Evolutionary conservation across 1,140 invertebrate genomes (phyloP).

Genomic region (Drosophila tristis): DNA sequence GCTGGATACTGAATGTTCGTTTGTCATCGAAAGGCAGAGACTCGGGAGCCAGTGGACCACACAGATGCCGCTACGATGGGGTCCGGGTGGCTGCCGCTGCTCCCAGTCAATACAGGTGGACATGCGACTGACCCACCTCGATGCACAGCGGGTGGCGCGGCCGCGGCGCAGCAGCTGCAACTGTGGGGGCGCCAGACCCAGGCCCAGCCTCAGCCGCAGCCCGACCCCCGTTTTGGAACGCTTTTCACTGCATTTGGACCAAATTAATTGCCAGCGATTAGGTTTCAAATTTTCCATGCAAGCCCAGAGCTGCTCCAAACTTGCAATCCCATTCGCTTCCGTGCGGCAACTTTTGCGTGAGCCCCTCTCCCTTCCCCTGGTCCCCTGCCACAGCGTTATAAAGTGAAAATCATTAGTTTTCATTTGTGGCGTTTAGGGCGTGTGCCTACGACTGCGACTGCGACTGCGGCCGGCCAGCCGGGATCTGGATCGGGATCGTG

Average conservation of each 20-base stretch:
- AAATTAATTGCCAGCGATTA: slow-evolving; percentile 82
- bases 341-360: slow-evolving; percentile 74
- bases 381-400: slow-evolving; percentile 25
- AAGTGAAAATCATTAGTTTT: slow-evolving; percentile 81
- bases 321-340: slow-evolving; percentile 59
- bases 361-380: slow-evolving; percentile 4
- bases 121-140: slow-evolving; percentile 75
- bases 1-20: slow-evolving; percentile 52
- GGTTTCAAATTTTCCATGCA: slow-evolving; percentile 83
- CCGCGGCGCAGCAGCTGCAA: slow-evolving; percentile 31
- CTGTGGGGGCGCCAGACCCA: slow-evolving; percentile 55
- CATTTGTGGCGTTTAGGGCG: slow-evolving; percentile 79
- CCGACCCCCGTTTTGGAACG: slow-evolving; percentile 26
- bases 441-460: slow-evolving; percentile 36
- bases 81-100: slow-evolving; percentile 38
- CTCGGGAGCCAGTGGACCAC: slow-evolving; percentile 47
- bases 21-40: slow-evolving; percentile 44
- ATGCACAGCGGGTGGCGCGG: slow-evolving; percentile 68
- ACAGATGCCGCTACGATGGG: slow-evolving; percentile 40
- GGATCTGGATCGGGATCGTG: slow-evolving; percentile 53
- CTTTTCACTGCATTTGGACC: slow-evolving; percentile 60
- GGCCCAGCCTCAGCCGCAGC: slow-evolving; percentile 14
- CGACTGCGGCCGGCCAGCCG: not conserved
- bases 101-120: slow-evolving; percentile 74
- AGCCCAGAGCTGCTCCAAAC: slow-evolving; percentile 34